Base-by-base conservation (phyloP, 2,113 vertebrate species). In the Eira barbara region DNA sequence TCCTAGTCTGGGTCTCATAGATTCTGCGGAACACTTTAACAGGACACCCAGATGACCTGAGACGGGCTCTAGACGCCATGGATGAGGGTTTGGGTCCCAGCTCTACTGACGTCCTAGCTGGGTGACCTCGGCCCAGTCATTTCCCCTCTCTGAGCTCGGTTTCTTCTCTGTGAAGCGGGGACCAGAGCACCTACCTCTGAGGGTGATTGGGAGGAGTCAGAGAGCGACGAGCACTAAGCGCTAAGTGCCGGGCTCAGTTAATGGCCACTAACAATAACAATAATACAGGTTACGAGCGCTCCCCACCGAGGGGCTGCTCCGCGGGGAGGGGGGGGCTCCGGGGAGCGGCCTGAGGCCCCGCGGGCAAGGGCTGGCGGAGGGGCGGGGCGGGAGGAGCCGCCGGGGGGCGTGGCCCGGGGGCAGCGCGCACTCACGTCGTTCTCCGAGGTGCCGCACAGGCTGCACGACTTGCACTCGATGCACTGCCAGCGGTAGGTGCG, bases 391-490 rank as follows among this genome's bases (percentile, higher is more conserved):
- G 49, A 31, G 31, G 6, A 39, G 71, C 36, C 7, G 0, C 55
- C 34, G 7, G 55, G 69, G n/a, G 73, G 31, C 67, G 1, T 3
- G 36, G 6, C n/a, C 83, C 10, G 1, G 7, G 67, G 67, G 67
- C 67, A 34, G 34, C 1, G 67, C 67, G 88, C 59, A 98, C 99
- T 98, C 98, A 99, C 99, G 95, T 99, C 99, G 6, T 99, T 99
- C 99, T 99, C 99, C 0, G 99, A 99, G 96, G 99, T 99, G 93
- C 99, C 99, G 6, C 99, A 99, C 83, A 99, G 98, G 98, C 99
- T 99, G 99, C 99, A 99, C 98, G 99, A 99, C 96, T 99, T 99
- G 99, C 99, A 99, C 97, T 99, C 99, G 69, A 99, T 99, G 98
- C 99, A 99, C 98, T 99, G 99, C 99, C 99, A 99, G 98, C 99